Conservation (phyloP, 2,888 invertebrate genomes). For the Volucella bombylans region DNA sequence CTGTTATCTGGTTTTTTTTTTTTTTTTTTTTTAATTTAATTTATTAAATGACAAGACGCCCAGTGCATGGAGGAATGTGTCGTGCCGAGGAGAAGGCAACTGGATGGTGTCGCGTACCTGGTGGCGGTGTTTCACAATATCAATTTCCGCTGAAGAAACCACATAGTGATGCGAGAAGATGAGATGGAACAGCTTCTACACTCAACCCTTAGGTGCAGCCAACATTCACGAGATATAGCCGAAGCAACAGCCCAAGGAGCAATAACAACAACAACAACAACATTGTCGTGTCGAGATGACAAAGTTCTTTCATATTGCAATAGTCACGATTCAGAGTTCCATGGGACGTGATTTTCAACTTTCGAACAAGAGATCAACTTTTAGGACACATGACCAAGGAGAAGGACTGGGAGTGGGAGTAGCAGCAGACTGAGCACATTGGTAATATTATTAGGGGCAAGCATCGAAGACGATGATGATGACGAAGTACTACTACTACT, state of each 20-base stretch:
- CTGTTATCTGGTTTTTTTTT: not conserved
- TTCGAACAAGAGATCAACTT: slow-evolving; percentile 69
- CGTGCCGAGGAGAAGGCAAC: slow-evolving; percentile 44
- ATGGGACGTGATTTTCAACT: slow-evolving; percentile 73
- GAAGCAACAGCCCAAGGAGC: slow-evolving; percentile 15
- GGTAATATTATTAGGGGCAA: slow-evolving; percentile 62
- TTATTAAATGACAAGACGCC: slow-evolving; percentile 64
- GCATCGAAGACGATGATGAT: slow-evolving; percentile 23
- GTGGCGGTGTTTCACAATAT: slow-evolving; percentile 61
- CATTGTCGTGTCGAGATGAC: slow-evolving; percentile 60
- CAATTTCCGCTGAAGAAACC: slow-evolving; percentile 60
- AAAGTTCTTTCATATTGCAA: slow-evolving; percentile 74
- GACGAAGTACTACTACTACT: not conserved
- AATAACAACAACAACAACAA: slow-evolving; percentile 32
- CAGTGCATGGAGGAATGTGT: slow-evolving; percentile 34
- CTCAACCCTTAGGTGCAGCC: slow-evolving; percentile 42
- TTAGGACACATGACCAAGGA: slow-evolving; percentile 2
- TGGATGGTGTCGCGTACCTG: slow-evolving; percentile 21
- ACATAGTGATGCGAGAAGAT: not conserved
- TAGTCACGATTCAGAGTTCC: slow-evolving; percentile 73
- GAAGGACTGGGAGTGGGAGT: slow-evolving; percentile 3
- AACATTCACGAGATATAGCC: not conserved
- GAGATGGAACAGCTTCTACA: slow-evolving; percentile 14
- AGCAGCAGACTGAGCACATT: slow-evolving; percentile 24
- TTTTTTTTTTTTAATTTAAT: slow-evolving; percentile 22